Evolutionary conservation across 64 coral and sea anemone genomes (phyloP), one percentile per base, ranked within the genome.

Genomic region (Montipora sp.): DNA sequence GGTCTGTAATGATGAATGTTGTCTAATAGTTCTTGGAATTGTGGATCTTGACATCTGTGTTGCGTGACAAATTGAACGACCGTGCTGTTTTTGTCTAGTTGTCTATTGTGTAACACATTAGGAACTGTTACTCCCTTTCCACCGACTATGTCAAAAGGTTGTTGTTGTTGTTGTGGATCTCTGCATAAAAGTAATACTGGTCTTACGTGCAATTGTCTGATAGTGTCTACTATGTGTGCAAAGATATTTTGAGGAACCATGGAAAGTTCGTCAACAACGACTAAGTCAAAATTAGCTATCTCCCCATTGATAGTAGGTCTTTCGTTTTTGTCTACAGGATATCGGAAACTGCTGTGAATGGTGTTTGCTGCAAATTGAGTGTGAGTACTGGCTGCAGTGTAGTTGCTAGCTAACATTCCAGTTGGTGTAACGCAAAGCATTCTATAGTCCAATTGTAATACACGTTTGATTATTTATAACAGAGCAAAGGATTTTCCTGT

Each of bases 401-500:
- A 90, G 0, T 10, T 8, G 13, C 73, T n/a, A 13, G 61, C 9
- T 0, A 90, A 8, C 7, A 89, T 23, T 0, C 88, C 73, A 9
- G 75, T 90, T 5, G 88, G 76, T 0, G 57, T 27, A 12, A 59
- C 44, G 5, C 77, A 75, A 3, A 49, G 43, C 0, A 80, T 45
- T 7, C 13, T 46, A 21, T 51, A 67, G 1, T 48, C 8, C 0
- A 36, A 4, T 0, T 1, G 3, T 18, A 78, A 16, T 0, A 46
- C 51, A 4, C 80, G 20, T n/a, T 22, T 0, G 4, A 90, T 90
- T 0, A 12, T 24, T 2, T 18, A 1, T 5, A 78, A 78, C 14
- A 90, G n/a, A 15, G 77, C 88, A 16, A 59, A 73, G 1, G 72
- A 18, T 78, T 89, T 78, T 59, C 87, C 73, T 46, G 73, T 77